Evolutionary conservation across 2,797 vertebrate genomes (phyloP).

Genomic region (Limosa lapponica): DNA sequence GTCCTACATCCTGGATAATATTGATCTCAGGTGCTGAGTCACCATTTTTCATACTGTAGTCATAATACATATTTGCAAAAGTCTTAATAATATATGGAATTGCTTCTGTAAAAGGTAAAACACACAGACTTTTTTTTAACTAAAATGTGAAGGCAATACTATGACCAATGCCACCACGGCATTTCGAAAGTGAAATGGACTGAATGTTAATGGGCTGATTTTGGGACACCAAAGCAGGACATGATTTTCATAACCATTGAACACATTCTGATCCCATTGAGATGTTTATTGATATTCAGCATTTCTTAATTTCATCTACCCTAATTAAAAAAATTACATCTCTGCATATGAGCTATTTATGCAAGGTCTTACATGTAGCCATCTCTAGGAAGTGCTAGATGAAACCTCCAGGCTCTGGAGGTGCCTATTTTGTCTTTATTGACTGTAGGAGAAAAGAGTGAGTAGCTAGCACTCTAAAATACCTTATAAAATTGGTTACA

Average conservation of each 20-base stretch:
- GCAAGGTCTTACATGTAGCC: not conserved
- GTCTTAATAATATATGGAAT: not conserved
- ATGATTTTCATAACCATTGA: not conserved
- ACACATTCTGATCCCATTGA: not conserved
- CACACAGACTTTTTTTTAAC: not conserved
- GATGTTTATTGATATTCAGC: not conserved
- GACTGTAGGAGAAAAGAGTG: not conserved
- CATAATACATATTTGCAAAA: not conserved
- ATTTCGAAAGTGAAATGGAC: not conserved
- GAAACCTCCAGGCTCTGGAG: not conserved
- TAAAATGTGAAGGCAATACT: not conserved
- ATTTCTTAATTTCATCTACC: not conserved
- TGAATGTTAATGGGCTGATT: not conserved
- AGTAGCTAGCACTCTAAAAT: not conserved
- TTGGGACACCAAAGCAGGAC: fast-evolving
- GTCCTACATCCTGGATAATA: not conserved
- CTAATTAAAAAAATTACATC: not conserved
- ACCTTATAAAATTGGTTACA: not conserved
- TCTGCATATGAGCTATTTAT: not conserved
- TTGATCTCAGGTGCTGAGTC: not conserved
- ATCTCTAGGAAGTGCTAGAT: not conserved
- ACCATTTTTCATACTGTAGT: not conserved
- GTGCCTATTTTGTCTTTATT: not conserved
- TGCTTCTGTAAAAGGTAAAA: not conserved
- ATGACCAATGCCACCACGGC: not conserved